Evolutionary conservation across 2,888 invertebrate species (phyloP).

Genomic region (Balanococcus diminutus): DNA sequence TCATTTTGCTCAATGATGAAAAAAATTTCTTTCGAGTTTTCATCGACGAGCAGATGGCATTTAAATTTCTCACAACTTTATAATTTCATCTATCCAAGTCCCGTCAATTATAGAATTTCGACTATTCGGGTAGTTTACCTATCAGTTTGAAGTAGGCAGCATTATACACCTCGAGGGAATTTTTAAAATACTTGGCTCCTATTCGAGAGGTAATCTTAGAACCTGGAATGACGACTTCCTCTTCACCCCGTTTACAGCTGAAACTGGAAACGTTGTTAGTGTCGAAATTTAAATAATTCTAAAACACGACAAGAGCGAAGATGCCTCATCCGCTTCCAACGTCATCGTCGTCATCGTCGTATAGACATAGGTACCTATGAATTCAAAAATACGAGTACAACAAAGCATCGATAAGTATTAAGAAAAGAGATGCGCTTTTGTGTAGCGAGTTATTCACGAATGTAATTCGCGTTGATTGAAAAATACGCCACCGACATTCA

Average conservation of each 20-base stretch:
- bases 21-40: no score
- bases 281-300: background rate
- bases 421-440: slow-evolving; percentile 23
- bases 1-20: no score
- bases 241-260: background rate
- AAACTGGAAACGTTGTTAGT: background rate
- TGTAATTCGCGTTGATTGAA: slow-evolving; percentile 20
- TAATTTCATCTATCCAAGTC: no score
- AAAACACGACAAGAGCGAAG: background rate
- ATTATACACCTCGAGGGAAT: no score
- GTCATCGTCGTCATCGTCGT: background rate
- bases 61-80: no score
- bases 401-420: background rate
- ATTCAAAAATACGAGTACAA: background rate
- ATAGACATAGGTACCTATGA: background rate
- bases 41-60: no score
- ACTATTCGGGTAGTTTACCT: no score
- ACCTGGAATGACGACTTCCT: no score
- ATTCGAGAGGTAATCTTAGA: no score
- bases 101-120: no score
- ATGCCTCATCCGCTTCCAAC: background rate
- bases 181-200: background rate
- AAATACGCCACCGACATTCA: slow-evolving; percentile 6
- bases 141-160: no score
- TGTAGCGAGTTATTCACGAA: slow-evolving; percentile 19